Percentiles rank a stretch among this genome's conserved stretches.
Conservation (phyloP, 2,113 vertebrate species). For the Ornithorhynchus anatinus region DNA sequence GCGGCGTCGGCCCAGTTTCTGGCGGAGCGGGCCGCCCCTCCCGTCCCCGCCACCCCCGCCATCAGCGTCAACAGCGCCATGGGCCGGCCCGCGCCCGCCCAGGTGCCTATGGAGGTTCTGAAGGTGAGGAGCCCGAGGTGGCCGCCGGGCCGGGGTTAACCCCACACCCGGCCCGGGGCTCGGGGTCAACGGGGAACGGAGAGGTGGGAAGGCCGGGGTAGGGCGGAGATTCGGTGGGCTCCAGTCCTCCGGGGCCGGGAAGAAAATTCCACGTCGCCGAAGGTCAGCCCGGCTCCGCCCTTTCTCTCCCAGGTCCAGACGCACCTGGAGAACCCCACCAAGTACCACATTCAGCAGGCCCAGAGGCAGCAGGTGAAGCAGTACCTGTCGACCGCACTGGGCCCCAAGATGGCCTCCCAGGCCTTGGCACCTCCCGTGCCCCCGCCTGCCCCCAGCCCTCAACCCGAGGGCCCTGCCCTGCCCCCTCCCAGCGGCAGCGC, state of each 20-base stretch:
- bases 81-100: slow-evolving; percentile 76
- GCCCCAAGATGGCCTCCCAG: slow-evolving; percentile 76
- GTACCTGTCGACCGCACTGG: slow-evolving; percentile 86
- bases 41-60: slow-evolving; percentile 84
- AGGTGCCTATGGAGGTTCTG: slow-evolving; percentile 85
- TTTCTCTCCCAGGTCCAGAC: slow-evolving; percentile 77
- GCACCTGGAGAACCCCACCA: slow-evolving; percentile 86
- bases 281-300: neutral
- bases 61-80: slow-evolving; percentile 44
- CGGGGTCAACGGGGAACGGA: neutral
- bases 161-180: neutral
- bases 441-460: slow-evolving; percentile 68
- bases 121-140: slow-evolving; percentile 74
- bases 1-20: slow-evolving; percentile 63
- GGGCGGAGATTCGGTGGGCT: neutral
- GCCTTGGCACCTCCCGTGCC: slow-evolving; percentile 68
- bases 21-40: slow-evolving; percentile 63
- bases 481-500: slow-evolving; percentile 68
- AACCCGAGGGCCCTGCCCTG: slow-evolving; percentile 69
- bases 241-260: neutral
- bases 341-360: slow-evolving; percentile 86
- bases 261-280: too few relatives aligned
- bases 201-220: too few relatives aligned
- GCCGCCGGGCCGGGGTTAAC: too few relatives aligned
- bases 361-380: slow-evolving; percentile 87